Percentiles rank a stretch among this genome's conserved stretches.
Evolutionary conservation across 2,797 vertebrate genomes (phyloP).

Genomic region (Sardinella longiceps): DNA sequence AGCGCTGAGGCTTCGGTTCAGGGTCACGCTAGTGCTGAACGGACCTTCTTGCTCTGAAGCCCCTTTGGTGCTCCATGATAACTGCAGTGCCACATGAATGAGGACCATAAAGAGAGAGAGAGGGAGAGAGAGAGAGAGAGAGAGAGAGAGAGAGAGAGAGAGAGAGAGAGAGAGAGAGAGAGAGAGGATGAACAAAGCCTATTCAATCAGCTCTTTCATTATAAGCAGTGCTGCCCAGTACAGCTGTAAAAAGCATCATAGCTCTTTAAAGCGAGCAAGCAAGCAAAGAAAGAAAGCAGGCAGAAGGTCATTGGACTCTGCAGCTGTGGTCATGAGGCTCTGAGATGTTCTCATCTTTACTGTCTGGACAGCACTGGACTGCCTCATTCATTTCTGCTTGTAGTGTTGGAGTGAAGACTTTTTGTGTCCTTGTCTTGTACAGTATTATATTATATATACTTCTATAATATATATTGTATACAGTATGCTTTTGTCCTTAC

Average conservation of each 20-base stretch:
- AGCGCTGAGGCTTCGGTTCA: constrained; percentile 57
- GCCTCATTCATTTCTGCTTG: neutral
- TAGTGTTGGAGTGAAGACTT: neutral
- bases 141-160: neutral
- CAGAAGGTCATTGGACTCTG: constrained; percentile 49
- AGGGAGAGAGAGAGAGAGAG: neutral
- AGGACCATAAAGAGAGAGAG: neutral
- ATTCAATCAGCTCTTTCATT: constrained; percentile 30
- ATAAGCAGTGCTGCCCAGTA: constrained; percentile 20
- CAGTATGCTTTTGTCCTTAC: no score
- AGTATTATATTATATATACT: no score
- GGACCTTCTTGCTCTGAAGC: constrained; percentile 1
- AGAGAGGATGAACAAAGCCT: neutral
- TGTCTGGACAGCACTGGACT: neutral
- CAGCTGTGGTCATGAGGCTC: constrained; percentile 50
- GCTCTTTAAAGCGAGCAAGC: constrained; percentile 1
- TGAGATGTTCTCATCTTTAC: neutral
- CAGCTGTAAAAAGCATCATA: constrained; percentile 68
- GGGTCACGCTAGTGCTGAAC: constrained; percentile 61
- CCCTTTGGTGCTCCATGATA: neutral
- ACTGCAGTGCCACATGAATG: neutral
- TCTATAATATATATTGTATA: no score
- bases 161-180: constrained; percentile 41
- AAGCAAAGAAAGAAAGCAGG: neutral
- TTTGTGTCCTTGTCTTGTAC: no score